These are phyloP conservation scores for Gymnoscopelus braueri DNA, from an alignment of 2,797 vertebrate genomes.

Conservation along the genomic window DNA sequence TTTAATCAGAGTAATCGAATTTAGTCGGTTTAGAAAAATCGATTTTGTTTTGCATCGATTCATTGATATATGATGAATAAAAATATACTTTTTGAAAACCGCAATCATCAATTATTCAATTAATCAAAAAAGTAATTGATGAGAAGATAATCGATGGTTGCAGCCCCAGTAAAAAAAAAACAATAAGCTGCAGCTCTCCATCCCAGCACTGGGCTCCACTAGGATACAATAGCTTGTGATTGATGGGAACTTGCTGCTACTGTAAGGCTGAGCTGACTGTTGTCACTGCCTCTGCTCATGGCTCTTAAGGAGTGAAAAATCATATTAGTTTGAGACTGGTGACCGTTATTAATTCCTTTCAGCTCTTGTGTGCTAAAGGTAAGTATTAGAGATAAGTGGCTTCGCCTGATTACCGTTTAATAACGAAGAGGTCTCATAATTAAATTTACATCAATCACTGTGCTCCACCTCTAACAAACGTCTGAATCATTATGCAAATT, in stretches of 20 bases:
- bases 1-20: too few relatives aligned
- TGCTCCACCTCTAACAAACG: constrained; percentile 73
- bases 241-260: neutral
- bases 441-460: constrained; percentile 82
- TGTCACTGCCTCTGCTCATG: constrained; percentile 15
- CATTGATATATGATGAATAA: too few relatives aligned
- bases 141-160: too few relatives aligned
- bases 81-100: too few relatives aligned
- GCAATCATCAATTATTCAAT: too few relatives aligned
- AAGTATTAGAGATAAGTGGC: constrained; percentile 80
- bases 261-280: too few relatives aligned
- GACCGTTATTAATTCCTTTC: constrained; percentile 65
- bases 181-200: neutral
- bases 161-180: constrained; percentile 8
- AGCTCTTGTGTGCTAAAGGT: constrained; percentile 73
- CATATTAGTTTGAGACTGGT: constrained; percentile 53
- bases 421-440: constrained; percentile 83
- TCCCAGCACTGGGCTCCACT: constrained; percentile 13
- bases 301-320: constrained; percentile 46
- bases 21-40: too few relatives aligned
- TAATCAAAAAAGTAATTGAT: too few relatives aligned
- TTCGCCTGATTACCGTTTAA: constrained; percentile 81
- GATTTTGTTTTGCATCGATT: too few relatives aligned
- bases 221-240: constrained; percentile 3
- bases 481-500: constrained; percentile 83